These are phyloP conservation scores for Sebastiscus albofasciatus DNA, from an alignment of 2,797 vertebrate genomes.

Conservation along the genomic window DNA sequence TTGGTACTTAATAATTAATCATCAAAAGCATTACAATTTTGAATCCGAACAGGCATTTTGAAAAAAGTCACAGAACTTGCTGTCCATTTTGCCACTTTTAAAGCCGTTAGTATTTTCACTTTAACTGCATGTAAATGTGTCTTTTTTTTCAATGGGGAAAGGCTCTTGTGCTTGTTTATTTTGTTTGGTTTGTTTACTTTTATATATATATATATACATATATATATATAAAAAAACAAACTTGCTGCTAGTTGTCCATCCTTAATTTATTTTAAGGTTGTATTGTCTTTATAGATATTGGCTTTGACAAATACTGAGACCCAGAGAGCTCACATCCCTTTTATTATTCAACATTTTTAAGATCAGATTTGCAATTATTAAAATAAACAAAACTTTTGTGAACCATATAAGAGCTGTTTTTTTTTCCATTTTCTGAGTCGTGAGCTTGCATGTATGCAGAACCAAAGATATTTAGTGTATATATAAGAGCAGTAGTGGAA, in stretches of 20 bases:
- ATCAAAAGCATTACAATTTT: constrained; percentile 7
- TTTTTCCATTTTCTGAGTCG: neutral
- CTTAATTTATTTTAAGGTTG: constrained; percentile 60
- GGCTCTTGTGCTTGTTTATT: constrained; percentile 40
- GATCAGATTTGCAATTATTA: constrained; percentile 74
- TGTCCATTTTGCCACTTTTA: constrained; percentile 48
- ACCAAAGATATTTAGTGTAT: neutral
- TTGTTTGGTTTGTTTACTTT: constrained; percentile 50
- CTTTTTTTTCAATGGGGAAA: constrained; percentile 27
- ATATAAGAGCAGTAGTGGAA: neutral
- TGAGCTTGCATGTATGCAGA: neutral
- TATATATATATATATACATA: neutral
- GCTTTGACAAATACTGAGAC: constrained; percentile 48
- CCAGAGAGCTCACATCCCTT: constrained; percentile 64
- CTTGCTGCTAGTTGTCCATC: constrained; percentile 70
- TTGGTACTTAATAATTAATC: neutral
- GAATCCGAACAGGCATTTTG: constrained; percentile 8
- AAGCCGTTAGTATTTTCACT: constrained; percentile 45
- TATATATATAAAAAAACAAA: constrained; percentile 1
- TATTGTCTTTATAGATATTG: constrained; percentile 60
- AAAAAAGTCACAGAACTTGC: constrained; percentile 1
- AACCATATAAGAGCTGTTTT: constrained; percentile 32
- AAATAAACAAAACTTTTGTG: constrained; percentile 77
- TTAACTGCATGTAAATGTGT: constrained; percentile 61
- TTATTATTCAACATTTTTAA: constrained; percentile 79